phyloP scores from a whole-genome alignment of 2,797 vertebrate species.

The Antrozous pallidus region DNA sequence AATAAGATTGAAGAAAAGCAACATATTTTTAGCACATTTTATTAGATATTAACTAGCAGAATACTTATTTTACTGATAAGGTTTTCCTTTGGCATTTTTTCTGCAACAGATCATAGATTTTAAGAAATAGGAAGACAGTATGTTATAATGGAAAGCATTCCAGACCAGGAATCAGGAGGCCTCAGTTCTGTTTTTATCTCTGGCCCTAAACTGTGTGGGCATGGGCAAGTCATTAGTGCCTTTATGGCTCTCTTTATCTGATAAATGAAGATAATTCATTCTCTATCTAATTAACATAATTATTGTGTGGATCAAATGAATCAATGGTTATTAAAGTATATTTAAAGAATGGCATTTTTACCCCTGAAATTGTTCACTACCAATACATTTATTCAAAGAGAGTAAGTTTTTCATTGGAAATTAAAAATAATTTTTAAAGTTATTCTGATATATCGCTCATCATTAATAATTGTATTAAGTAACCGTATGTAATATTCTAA shows the following conservation, averaged over 20 bases:
- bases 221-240: neutral
- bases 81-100: constrained; percentile 21
- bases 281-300: neutral
- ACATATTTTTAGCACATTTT: neutral
- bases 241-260: neutral
- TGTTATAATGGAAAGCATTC: neutral
- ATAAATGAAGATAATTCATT: neutral
- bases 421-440: neutral
- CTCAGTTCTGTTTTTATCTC: constrained; percentile 16
- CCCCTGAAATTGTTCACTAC: neutral
- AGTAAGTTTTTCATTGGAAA: neutral
- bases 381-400: neutral
- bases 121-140: neutral
- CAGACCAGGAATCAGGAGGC: neutral
- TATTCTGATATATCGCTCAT: neutral
- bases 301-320: neutral
- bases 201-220: neutral
- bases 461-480: constrained; percentile 14
- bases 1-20: neutral
- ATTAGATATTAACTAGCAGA: neutral
- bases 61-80: neutral
- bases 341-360: neutral
- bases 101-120: neutral
- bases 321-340: neutral
- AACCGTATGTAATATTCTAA: neutral